Conservation (phyloP, 2,797 vertebrate species). For the Monodelphis domestica region DNA sequence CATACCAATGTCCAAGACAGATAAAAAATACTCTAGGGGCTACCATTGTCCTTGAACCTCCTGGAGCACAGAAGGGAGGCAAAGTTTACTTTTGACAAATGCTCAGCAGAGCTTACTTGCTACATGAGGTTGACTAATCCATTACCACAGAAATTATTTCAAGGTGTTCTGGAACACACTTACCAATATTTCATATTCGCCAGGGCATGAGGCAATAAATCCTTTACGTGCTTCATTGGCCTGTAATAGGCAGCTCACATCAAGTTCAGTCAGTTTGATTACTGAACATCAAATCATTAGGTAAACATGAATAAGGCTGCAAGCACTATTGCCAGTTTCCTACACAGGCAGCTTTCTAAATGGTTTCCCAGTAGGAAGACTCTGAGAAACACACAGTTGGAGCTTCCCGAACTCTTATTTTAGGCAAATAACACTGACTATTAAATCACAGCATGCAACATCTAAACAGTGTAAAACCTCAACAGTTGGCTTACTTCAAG, state of each 20-base stretch:
- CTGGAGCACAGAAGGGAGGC: constrained; percentile 15
- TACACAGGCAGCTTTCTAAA: background rate
- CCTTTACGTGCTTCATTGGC: constrained; percentile 38
- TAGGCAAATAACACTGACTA: background rate
- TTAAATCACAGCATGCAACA: background rate
- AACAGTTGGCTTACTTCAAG: background rate
- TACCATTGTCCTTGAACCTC: constrained; percentile 58
- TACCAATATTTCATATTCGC: constrained; percentile 47
- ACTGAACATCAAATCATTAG: constrained; percentile 31
- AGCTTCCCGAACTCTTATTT: constrained; percentile 20
- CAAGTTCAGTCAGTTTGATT: constrained; percentile 39
- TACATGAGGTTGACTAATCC: constrained; percentile 53
- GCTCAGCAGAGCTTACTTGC: background rate
- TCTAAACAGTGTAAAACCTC: background rate
- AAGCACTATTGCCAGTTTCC: background rate
- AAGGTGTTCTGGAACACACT: constrained; percentile 45
- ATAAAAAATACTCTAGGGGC: constrained; percentile 22
- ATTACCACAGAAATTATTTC: constrained; percentile 45
- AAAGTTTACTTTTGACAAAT: background rate
- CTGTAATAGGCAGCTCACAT: constrained; percentile 53
- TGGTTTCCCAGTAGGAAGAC: background rate
- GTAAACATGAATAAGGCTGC: background rate
- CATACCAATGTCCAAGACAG: background rate
- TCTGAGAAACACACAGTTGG: background rate
- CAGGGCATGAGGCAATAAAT: constrained; percentile 61